Evolutionary conservation across 2,797 vertebrate species (phyloP), one percentile per base, ranked within the genome.

Genomic region (Phrynocephalus vlangalii): DNA sequence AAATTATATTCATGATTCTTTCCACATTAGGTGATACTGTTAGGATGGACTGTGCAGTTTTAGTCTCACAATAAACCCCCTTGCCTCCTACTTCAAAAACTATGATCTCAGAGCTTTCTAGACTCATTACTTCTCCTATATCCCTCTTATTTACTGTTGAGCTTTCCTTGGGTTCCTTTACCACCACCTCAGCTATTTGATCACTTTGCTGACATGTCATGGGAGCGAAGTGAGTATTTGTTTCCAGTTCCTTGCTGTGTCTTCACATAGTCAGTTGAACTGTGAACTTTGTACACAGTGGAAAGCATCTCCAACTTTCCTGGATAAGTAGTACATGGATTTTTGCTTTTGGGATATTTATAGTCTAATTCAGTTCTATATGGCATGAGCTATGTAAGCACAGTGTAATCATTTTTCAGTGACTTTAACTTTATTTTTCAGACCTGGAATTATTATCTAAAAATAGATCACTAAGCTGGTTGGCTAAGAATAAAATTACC

Each of bases 141-240:
- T 11, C 75, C 20, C 79, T 44, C 33, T 22, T 26, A 78, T 83
- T 83, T 83, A 24, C 30, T 79, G 28, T 63, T 70, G 7, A 77
- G 67, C 48, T 81, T 85, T 85, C 44, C 70, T 50, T 72, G 77
- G n/a, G 30, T 67, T 81, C 71, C 18, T 63, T 33, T 52, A 24
- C 30, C 63, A n/a, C 30, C 66, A 84, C 56, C 7, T 48, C 78
- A 75, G 87, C 83, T 60, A 81, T 88, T 76, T 81, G 83, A 85
- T 85, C 78, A n/a, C 30, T 85, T 85, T 85, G 83, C 72, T 85
- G 87, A 85, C 83, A 85, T 70, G 83, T 88, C 87, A 88, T 81
- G 71, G 48, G 60, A 88, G 63, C 76, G 78, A 83, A 84, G 33
- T 84, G 83, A 88, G 71, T 80, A 56, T 81, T 88, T 38, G 30